phyloP scores from a whole-genome alignment of 2,888 invertebrate species.

The Amiota mariae region DNA sequence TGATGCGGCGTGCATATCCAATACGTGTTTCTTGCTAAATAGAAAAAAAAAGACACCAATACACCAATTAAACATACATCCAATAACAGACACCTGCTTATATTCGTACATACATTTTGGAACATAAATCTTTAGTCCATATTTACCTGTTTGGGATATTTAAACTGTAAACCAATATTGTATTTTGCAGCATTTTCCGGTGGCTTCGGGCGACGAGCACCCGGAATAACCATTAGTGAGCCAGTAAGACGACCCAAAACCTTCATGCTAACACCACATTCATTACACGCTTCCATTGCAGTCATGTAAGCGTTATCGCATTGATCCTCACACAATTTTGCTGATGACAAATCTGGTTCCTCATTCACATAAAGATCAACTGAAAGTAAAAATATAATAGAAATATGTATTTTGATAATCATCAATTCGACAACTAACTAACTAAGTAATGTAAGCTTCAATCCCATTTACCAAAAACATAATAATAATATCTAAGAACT shows the following conservation, averaged over 20 bases:
- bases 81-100: too few relatives aligned
- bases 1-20: slow-evolving; percentile 85
- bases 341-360: slow-evolving; percentile 64
- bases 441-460: too few relatives aligned
- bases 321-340: slow-evolving; percentile 54
- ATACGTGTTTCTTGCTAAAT: slow-evolving; percentile 80
- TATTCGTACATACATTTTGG: too few relatives aligned
- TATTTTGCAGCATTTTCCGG: slow-evolving; percentile 75
- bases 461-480: too few relatives aligned
- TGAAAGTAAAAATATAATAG: slow-evolving; percentile 36
- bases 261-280: slow-evolving; percentile 79
- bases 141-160: slow-evolving; percentile 86
- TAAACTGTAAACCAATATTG: slow-evolving; percentile 93
- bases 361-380: slow-evolving; percentile 67
- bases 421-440: too few relatives aligned
- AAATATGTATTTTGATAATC: not conserved
- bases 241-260: slow-evolving; percentile 91
- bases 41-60: not conserved
- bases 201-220: slow-evolving; percentile 71
- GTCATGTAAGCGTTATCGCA: slow-evolving; percentile 60
- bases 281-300: slow-evolving; percentile 58
- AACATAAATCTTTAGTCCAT: too few relatives aligned
- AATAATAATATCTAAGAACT: too few relatives aligned
- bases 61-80: too few relatives aligned
- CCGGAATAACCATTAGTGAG: slow-evolving; percentile 80